phyloP scores from a whole-genome alignment of 2,113 vertebrate species.

The Telmatochromis bifrenatus region DNA sequence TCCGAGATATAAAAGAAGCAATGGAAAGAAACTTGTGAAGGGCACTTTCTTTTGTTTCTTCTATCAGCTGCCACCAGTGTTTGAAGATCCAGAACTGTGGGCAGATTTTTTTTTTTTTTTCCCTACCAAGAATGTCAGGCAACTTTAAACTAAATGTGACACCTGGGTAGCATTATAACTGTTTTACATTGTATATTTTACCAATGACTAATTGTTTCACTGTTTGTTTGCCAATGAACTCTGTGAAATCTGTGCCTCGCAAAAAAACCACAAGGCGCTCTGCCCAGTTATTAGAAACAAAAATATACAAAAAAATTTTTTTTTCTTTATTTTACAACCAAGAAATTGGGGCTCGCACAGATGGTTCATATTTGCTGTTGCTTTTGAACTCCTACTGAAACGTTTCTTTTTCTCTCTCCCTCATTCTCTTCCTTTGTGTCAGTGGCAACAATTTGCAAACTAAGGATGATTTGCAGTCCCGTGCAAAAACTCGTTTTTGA shows the following conservation, averaged over 20 bases:
- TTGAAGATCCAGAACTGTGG: not conserved
- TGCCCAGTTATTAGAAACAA: slow-evolving; percentile 54
- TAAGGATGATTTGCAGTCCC: slow-evolving; percentile 22
- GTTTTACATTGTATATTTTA: slow-evolving; percentile 15
- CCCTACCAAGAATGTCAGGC: not conserved
- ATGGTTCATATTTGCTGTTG: slow-evolving; percentile 56
- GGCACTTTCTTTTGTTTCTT: not conserved
- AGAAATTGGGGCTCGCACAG: slow-evolving; percentile 33
- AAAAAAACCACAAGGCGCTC: slow-evolving; percentile 7
- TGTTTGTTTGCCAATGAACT: slow-evolving; percentile 27
- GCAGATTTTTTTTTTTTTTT: not conserved
- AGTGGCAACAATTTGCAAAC: slow-evolving; percentile 11
- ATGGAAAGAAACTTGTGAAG: not conserved
- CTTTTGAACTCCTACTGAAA: slow-evolving; percentile 47
- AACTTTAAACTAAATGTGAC: slow-evolving; percentile 9
- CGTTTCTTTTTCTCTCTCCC: not conserved
- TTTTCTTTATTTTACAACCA: slow-evolving; percentile 31
- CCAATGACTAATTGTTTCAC: slow-evolving; percentile 20
- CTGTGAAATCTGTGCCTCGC: slow-evolving; percentile 9
- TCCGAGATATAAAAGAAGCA: not conserved
- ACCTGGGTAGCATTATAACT: not conserved
- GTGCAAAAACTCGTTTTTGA: not conserved
- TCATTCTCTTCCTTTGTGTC: not conserved
- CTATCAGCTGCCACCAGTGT: not conserved
- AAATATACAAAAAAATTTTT: slow-evolving; percentile 44